phyloP scores from a whole-genome alignment of 2,113 vertebrate species.

The Dasypus novemcinctus region DNA sequence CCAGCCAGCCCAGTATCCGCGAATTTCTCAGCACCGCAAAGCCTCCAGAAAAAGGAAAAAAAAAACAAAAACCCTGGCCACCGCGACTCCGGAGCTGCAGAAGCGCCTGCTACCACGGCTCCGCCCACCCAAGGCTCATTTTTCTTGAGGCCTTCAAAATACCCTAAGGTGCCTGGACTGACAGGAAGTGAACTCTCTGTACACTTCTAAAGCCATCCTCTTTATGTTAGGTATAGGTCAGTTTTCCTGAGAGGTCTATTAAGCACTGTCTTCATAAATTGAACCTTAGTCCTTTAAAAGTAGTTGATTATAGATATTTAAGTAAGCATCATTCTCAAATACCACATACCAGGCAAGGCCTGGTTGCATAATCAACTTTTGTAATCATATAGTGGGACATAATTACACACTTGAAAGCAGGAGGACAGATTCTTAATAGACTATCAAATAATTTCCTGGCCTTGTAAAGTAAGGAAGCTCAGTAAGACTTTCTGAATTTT shows the following conservation, averaged over 20 bases:
- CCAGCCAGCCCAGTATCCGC: no score
- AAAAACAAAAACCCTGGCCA: no score
- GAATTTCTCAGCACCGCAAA: no score
- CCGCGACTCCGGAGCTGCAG: no score
- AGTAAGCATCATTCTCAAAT: not conserved
- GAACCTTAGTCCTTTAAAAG: not conserved
- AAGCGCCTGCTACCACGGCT: no score
- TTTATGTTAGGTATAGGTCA: not conserved
- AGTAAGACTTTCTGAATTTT: not conserved
- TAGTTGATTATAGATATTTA: not conserved
- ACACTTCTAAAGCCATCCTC: not conserved
- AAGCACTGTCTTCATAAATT: not conserved
- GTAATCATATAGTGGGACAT: not conserved
- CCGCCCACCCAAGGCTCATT: no score
- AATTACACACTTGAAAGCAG: not conserved
- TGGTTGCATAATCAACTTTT: not conserved
- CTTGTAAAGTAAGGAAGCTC: not conserved
- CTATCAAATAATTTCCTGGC: not conserved
- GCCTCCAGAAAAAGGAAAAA: no score
- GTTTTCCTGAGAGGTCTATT: not conserved
- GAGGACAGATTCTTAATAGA: not conserved
- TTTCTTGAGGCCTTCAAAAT: not conserved
- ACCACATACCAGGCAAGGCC: not conserved
- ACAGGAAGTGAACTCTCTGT: not conserved
- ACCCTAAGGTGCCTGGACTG: not conserved